A percentile compares a stretch with the other conserved stretches of the same genome.
Evolutionary conservation across 2,113 vertebrate species (phyloP).

Genomic region (Neofelis nebulosa): DNA sequence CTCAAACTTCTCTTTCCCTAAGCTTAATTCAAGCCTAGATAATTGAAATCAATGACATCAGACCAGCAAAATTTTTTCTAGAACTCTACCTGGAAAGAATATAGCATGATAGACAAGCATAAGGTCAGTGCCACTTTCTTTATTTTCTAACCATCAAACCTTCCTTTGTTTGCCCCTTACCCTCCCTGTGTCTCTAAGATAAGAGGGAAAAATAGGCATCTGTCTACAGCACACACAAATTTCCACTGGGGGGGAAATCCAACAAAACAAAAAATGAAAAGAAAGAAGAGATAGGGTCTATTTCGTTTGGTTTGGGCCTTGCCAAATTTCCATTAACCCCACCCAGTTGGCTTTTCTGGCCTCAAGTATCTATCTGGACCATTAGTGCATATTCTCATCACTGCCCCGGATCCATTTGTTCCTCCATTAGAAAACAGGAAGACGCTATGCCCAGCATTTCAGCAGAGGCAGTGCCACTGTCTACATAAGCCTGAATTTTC

Average conservation of each 20-base stretch:
- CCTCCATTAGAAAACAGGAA: slow-evolving; percentile 37
- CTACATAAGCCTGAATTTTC: neutral
- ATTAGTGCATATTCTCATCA: neutral
- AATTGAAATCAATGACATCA: neutral
- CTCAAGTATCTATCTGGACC: slow-evolving; percentile 2
- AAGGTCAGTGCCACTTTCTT: neutral
- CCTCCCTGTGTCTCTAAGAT: neutral
- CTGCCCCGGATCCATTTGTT: neutral
- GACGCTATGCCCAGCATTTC: neutral
- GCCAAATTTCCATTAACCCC: neutral
- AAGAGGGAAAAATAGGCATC: neutral
- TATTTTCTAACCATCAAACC: neutral
- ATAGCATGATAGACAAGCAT: neutral
- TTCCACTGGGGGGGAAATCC: neutral
- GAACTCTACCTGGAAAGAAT: neutral
- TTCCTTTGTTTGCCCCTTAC: neutral
- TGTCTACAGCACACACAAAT: neutral
- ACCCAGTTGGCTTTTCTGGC: neutral
- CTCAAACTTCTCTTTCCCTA: slow-evolving; percentile 23
- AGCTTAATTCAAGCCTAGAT: neutral
- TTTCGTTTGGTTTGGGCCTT: neutral
- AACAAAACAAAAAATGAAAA: slow-evolving; percentile 3
- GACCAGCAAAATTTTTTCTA: neutral
- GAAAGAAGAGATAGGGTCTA: neutral
- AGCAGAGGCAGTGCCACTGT: neutral